phyloP scores from a whole-genome alignment of 1,140 invertebrate genomes.

The Drosophila azteca region DNA sequence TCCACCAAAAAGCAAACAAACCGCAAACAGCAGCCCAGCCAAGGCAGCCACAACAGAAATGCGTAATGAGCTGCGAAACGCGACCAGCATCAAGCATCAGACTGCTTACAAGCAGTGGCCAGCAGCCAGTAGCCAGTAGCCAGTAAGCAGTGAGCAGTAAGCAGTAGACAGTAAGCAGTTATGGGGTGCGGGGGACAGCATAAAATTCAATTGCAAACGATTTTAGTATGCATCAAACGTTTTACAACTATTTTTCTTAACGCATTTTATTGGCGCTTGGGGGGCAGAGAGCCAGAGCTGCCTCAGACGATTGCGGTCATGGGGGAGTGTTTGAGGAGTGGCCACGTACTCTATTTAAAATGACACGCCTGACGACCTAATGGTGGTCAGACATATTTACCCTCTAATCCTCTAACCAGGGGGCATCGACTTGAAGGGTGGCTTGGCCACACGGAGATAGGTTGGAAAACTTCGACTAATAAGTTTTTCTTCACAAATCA shows the following conservation, averaged over 20 bases:
- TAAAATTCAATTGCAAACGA: constrained; percentile 72
- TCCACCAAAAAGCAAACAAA: constrained; percentile 25
- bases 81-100: constrained; percentile 40
- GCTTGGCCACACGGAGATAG: no score
- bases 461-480: no score
- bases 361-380: constrained; percentile 70
- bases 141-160: no score
- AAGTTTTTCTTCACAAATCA: neutral
- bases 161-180: no score
- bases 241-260: constrained; percentile 82
- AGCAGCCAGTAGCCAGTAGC: no score
- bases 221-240: constrained; percentile 80
- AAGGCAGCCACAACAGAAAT: constrained; percentile 2
- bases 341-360: constrained; percentile 75
- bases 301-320: constrained; percentile 6
- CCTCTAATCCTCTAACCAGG: constrained; percentile 9
- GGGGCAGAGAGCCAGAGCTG: constrained; percentile 36
- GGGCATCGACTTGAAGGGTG: neutral
- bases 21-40: constrained; percentile 7
- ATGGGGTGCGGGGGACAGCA: neutral
- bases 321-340: constrained; percentile 25
- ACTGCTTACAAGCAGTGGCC: no score
- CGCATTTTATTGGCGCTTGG: constrained; percentile 78
- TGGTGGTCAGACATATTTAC: constrained; percentile 40
- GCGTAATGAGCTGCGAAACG: constrained; percentile 75